These are phyloP conservation scores for Drosophila mojavensis DNA, from an alignment of 1,140 invertebrate genomes.

Conservation along the genomic window DNA sequence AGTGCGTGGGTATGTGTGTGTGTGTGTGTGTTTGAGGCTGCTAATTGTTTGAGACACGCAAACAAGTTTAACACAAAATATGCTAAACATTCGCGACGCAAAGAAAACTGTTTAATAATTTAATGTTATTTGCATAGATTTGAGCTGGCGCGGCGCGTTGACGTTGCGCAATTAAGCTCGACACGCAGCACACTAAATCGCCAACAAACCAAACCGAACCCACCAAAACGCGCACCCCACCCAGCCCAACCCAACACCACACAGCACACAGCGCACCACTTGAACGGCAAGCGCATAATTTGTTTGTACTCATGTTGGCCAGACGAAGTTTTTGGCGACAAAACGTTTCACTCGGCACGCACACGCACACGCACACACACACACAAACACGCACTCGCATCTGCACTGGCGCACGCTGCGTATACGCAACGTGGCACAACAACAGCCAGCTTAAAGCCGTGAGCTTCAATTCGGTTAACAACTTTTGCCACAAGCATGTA, in stretches of 20 bases:
- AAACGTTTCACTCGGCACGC: slow-evolving; percentile 46
- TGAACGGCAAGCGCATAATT: slow-evolving; percentile 39
- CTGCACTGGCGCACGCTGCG: no score
- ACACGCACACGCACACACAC: slow-evolving; percentile 55
- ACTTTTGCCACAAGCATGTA: slow-evolving; percentile 49
- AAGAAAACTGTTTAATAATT: slow-evolving; percentile 75
- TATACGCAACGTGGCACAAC: neutral
- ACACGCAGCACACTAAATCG: slow-evolving; percentile 59
- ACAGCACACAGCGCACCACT: slow-evolving; percentile 16
- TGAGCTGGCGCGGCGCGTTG: slow-evolving; percentile 61
- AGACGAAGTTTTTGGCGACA: slow-evolving; percentile 46
- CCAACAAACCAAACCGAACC: neutral
- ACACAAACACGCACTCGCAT: slow-evolving; percentile 1
- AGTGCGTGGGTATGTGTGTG: slow-evolving; percentile 16
- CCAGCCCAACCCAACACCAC: neutral
- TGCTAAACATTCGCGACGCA: slow-evolving; percentile 63
- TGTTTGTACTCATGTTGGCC: slow-evolving; percentile 52
- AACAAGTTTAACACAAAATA: slow-evolving; percentile 79
- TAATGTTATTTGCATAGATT: slow-evolving; percentile 80
- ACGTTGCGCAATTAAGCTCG: slow-evolving; percentile 66
- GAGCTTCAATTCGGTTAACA: slow-evolving; percentile 28
- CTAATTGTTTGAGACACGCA: slow-evolving; percentile 80
- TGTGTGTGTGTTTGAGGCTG: slow-evolving; percentile 32
- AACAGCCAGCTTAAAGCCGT: slow-evolving; percentile 11
- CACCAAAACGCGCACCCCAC: neutral